A percentile compares a stretch with the other conserved stretches of the same genome.
These are phyloP conservation scores for Trachurus trachurus DNA, from an alignment of 2,797 vertebrate species.

Conservation along the genomic window DNA sequence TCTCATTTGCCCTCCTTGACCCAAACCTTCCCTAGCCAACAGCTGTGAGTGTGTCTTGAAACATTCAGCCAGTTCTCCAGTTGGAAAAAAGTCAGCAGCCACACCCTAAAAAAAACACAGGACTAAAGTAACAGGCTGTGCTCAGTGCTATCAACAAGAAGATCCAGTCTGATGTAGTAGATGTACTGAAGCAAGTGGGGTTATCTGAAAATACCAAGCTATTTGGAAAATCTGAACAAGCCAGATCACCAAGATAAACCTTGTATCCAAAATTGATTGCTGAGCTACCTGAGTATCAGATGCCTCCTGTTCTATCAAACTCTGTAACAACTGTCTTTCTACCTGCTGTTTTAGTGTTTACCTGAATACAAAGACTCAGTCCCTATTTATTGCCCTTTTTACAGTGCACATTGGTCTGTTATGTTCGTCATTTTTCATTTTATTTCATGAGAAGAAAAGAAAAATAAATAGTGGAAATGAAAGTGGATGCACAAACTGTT, in stretches of 20 bases:
- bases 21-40: not conserved
- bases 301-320: not conserved
- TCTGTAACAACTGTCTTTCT: not conserved
- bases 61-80: constrained; percentile 20
- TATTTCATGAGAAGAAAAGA: constrained; percentile 1
- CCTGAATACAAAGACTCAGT: not conserved
- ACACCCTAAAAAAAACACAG: constrained; percentile 39
- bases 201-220: not conserved
- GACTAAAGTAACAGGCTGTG: not conserved
- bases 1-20: not conserved
- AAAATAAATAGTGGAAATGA: not conserved
- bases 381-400: not conserved
- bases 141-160: not conserved
- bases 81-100: constrained; percentile 37
- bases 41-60: constrained; percentile 48
- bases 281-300: not conserved
- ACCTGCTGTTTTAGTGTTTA: not conserved
- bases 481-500: not conserved
- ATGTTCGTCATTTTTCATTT: not conserved
- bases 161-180: constrained; percentile 3
- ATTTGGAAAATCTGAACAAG: not conserved
- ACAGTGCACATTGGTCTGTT: not conserved
- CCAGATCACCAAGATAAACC: not conserved
- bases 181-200: not conserved
- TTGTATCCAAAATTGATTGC: not conserved